Percentiles rank a stretch among this genome's conserved stretches.
Conservation (phyloP, 2,113 vertebrate genomes). For the Copsychus sechellarum region DNA sequence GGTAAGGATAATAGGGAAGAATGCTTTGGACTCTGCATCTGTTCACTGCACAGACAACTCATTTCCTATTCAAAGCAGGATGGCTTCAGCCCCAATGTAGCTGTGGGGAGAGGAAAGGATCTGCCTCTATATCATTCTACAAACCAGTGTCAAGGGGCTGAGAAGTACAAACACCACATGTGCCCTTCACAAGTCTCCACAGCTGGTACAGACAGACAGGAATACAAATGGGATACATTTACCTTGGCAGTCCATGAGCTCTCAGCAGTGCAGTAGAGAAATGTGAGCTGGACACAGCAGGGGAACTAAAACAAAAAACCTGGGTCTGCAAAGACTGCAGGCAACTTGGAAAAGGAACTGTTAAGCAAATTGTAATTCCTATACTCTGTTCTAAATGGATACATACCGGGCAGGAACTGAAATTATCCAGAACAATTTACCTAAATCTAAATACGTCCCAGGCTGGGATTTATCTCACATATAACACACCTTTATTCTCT, state of each 20-base stretch:
- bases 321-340: not conserved
- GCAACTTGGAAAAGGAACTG: not conserved
- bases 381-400: not conserved
- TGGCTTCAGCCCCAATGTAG: not conserved
- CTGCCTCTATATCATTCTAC: not conserved
- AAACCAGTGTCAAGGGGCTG: rapidly evolving
- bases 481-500: not conserved
- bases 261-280: not conserved
- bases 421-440: not conserved
- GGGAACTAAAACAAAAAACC: not conserved
- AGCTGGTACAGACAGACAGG: not conserved
- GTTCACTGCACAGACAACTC: not conserved
- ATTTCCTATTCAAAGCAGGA: not conserved
- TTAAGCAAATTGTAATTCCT: not conserved
- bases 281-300: not conserved
- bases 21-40: not conserved
- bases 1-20: not conserved
- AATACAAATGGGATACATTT: not conserved
- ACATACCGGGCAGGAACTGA: rapidly evolving
- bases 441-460: not conserved
- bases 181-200: not conserved
- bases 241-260: rapidly evolving
- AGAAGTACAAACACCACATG: not conserved
- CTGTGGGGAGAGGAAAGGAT: not conserved
- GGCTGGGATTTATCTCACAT: not conserved